These are phyloP conservation scores for Phenganax marumi DNA, from an alignment of 92 coral and sea anemone species.

Conservation along the genomic window DNA sequence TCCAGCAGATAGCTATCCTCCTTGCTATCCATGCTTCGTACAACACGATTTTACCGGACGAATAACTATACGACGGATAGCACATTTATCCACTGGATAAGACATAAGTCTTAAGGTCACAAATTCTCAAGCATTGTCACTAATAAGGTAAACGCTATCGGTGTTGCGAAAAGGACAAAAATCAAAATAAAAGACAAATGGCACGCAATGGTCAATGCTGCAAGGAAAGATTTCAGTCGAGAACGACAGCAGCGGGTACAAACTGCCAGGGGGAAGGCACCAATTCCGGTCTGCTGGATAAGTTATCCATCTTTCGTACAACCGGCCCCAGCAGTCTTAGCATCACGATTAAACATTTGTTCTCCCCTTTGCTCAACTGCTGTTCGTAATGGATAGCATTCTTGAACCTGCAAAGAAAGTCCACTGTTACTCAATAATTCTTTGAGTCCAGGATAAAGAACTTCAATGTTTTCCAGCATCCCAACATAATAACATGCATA, in stretches of 20 bases:
- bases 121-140: constrained; percentile 1
- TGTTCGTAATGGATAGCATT: not conserved
- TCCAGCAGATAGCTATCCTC: not conserved
- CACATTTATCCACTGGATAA: constrained; percentile 4
- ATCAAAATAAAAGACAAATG: constrained; percentile 29
- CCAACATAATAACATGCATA: constrained; percentile 15
- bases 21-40: not conserved
- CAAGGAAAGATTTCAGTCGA: constrained; percentile 21
- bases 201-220: not conserved
- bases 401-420: constrained; percentile 22
- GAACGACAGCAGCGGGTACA: not conserved
- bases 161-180: constrained; percentile 16
- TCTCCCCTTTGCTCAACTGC: constrained; percentile 1
- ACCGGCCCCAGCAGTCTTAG: not conserved
- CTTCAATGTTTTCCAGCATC: not conserved
- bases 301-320: too few relatives aligned
- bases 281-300: constrained; percentile 38
- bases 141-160: constrained; percentile 21
- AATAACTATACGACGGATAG: not conserved
- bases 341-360: constrained; percentile 1
- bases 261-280: constrained; percentile 49
- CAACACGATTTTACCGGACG: too few relatives aligned
- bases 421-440: not conserved
- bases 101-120: too few relatives aligned
- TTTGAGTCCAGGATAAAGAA: not conserved